phyloP scores from a whole-genome alignment of 2,113 vertebrate species.

The Chamaea fasciata region DNA sequence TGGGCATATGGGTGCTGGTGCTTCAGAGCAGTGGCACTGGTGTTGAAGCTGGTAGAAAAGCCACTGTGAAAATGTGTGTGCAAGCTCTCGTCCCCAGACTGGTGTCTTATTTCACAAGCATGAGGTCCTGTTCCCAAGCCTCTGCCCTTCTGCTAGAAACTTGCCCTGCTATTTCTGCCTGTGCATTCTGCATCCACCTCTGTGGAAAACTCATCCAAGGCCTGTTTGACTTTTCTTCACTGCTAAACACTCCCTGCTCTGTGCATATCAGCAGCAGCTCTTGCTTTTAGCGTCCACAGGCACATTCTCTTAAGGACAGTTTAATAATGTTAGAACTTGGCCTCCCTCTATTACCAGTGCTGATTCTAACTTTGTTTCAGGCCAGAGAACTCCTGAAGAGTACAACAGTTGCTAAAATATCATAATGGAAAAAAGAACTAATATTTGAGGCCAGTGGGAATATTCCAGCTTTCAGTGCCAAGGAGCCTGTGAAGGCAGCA shows the following conservation, averaged over 20 bases:
- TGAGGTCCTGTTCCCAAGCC: background rate
- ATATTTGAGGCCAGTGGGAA: constrained; percentile 24
- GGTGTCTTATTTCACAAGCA: background rate
- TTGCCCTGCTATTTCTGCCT: background rate
- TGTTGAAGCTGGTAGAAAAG: background rate
- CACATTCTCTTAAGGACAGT: background rate
- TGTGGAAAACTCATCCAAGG: background rate
- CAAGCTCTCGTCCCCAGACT: background rate
- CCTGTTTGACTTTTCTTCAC: background rate
- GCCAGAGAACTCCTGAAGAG: constrained; percentile 18
- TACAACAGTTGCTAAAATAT: constrained; percentile 5
- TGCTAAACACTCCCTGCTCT: background rate
- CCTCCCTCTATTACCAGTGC: background rate
- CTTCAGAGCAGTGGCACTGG: background rate
- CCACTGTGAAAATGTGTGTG: background rate
- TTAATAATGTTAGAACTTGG: background rate
- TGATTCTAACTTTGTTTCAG: background rate
- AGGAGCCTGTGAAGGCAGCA: background rate
- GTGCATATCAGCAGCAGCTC: background rate
- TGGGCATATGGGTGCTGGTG: background rate
- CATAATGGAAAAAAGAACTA: constrained; percentile 45
- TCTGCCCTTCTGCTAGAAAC: background rate
- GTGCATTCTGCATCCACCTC: background rate
- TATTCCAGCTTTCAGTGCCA: constrained; percentile 15
- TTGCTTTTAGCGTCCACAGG: background rate